Evolutionary conservation across 1,140 invertebrate species (phyloP).

Genomic region (Chrysopa pallens): DNA sequence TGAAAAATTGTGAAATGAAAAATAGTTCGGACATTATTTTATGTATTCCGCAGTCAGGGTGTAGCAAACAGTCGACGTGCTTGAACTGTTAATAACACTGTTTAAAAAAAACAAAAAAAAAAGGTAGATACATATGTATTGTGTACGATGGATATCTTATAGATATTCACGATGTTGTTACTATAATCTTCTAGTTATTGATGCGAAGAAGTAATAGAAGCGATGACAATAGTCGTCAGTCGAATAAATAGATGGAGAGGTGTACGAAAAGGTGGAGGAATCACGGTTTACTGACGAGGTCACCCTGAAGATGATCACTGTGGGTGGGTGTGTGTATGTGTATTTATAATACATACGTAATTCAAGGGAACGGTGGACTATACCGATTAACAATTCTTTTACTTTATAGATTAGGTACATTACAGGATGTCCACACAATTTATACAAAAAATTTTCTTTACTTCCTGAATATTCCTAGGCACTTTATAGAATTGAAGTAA

Average conservation of each 20-base stretch:
- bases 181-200: not conserved
- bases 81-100: constrained; percentile 6
- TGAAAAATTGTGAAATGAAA: constrained; percentile 23
- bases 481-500: too few relatives aligned
- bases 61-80: constrained; percentile 19
- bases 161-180: not conserved
- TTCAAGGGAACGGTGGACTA: too few relatives aligned
- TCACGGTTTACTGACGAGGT: not conserved
- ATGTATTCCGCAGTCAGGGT: constrained; percentile 15
- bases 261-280: not conserved
- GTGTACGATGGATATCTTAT: not conserved
- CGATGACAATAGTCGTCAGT: not conserved
- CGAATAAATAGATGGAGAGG: not conserved
- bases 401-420: too few relatives aligned
- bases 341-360: not conserved
- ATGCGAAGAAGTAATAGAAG: not conserved
- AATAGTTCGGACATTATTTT: constrained; percentile 20
- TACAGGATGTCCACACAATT: too few relatives aligned
- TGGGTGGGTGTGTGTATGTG: not conserved
- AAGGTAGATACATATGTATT: not conserved
- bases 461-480: too few relatives aligned
- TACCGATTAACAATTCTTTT: too few relatives aligned
- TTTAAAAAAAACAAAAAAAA: too few relatives aligned
- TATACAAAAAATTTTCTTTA: too few relatives aligned
- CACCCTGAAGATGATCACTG: not conserved